phyloP scores from a whole-genome alignment of 1,140 invertebrate genomes.

The Tetramorium simillimum region DNA sequence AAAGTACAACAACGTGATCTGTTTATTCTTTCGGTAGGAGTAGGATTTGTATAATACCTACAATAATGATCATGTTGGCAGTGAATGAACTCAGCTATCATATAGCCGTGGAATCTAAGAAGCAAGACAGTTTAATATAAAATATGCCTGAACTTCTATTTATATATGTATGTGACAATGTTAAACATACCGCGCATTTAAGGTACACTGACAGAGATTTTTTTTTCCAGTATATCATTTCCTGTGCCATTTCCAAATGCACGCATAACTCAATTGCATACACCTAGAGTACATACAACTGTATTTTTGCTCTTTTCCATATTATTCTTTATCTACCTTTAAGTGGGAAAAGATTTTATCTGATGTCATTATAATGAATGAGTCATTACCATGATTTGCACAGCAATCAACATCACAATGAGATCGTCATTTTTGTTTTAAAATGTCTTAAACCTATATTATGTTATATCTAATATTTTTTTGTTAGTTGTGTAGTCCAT shows the following conservation, averaged over 20 bases:
- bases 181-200: slow-evolving; percentile 26
- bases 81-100: slow-evolving; percentile 77
- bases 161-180: slow-evolving; percentile 27
- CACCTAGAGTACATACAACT: slow-evolving; percentile 9
- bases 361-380: slow-evolving; percentile 73
- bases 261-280: not conserved
- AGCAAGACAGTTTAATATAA: slow-evolving; percentile 65
- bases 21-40: slow-evolving; percentile 65
- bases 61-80: slow-evolving; percentile 80
- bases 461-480: slow-evolving; percentile 62
- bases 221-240: not conserved
- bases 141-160: slow-evolving; percentile 40
- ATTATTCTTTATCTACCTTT: slow-evolving; percentile 16
- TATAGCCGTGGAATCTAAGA: slow-evolving; percentile 61
- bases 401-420: slow-evolving; percentile 79
- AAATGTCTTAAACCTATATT: slow-evolving; percentile 72
- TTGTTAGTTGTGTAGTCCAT: slow-evolving; percentile 70
- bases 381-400: slow-evolving; percentile 72
- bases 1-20: slow-evolving; percentile 49
- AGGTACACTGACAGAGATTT: slow-evolving; percentile 3
- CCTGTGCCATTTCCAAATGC: not conserved
- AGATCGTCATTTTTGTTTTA: slow-evolving; percentile 76
- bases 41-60: slow-evolving; percentile 69
- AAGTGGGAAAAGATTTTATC: slow-evolving; percentile 38
- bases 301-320: slow-evolving; percentile 16